phyloP scores from a whole-genome alignment of 1,140 invertebrate genomes.

The Psix sp. region DNA sequence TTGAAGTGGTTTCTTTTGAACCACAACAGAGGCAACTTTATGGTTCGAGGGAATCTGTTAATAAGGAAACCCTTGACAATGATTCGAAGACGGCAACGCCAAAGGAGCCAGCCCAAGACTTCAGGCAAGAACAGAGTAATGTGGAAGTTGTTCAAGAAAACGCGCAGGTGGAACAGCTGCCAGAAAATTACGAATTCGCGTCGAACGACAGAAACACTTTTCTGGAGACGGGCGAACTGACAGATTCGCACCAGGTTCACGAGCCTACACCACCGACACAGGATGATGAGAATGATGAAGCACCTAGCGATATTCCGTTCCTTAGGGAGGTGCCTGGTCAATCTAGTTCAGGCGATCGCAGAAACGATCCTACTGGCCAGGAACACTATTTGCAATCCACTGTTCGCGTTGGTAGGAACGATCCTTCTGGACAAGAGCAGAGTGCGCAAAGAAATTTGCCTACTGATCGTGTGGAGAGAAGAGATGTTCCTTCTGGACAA shows the following conservation, averaged over 20 bases:
- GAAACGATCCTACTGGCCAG: constrained; percentile 74
- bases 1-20: constrained; percentile 68
- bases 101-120: constrained; percentile 62
- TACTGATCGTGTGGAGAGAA: constrained; percentile 66
- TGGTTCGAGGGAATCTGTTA: constrained; percentile 72
- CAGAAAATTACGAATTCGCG: constrained; percentile 75
- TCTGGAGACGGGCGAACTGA: constrained; percentile 74
- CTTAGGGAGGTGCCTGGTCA: constrained; percentile 74
- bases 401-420: constrained; percentile 66
- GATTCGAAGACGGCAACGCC: constrained; percentile 60
- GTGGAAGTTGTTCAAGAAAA: constrained; percentile 65
- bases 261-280: constrained; percentile 68
- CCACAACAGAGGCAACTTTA: constrained; percentile 67
- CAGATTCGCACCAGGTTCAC: constrained; percentile 74
- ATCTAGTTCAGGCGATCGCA: constrained; percentile 70
- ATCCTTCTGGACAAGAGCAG: constrained; percentile 73
- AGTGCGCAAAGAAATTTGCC: constrained; percentile 57
- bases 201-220: constrained; percentile 75
- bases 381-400: constrained; percentile 68
- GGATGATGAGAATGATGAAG: constrained; percentile 76
- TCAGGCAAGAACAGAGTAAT: constrained; percentile 67
- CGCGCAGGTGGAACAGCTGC: constrained; percentile 47
- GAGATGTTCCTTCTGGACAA: constrained; percentile 72
- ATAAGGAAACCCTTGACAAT: constrained; percentile 72
- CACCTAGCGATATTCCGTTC: constrained; percentile 75